phyloP scores from a whole-genome alignment of 2,888 invertebrate species.

The Andricus curvator region DNA sequence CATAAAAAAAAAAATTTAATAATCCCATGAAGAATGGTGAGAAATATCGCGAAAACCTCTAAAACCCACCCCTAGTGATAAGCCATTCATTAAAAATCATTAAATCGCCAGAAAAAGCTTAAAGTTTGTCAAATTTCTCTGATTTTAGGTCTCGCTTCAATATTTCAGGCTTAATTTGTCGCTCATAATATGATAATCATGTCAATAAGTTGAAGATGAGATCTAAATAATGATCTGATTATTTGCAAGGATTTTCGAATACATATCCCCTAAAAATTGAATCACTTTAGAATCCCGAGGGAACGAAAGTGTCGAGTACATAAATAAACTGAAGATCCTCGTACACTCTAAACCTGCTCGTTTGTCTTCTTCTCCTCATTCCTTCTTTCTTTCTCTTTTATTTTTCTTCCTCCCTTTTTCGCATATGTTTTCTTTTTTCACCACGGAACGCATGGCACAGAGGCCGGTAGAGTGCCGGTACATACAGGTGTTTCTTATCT shows the following conservation, averaged over 20 bases:
- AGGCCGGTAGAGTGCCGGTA: slow-evolving; percentile 49
- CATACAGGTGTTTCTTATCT: slow-evolving; percentile 63
- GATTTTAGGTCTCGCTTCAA: not conserved
- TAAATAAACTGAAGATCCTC: slow-evolving; percentile 7
- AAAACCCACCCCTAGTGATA: no score
- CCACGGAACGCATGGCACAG: slow-evolving; percentile 51
- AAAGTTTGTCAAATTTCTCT: no score
- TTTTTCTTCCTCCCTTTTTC: slow-evolving; percentile 44
- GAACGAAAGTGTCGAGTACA: slow-evolving; percentile 1
- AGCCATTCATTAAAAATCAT: no score
- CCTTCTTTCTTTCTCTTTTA: slow-evolving; percentile 47
- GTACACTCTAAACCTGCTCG: slow-evolving; percentile 40
- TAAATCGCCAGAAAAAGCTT: no score
- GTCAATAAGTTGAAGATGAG: not conserved
- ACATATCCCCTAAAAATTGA: not conserved
- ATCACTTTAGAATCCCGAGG: slow-evolving; percentile 1
- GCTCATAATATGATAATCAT: not conserved
- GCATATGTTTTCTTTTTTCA: slow-evolving; percentile 42
- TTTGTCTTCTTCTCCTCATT: slow-evolving; percentile 54
- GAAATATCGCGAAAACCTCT: no score
- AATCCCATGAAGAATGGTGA: no score
- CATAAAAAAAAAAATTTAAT: no score
- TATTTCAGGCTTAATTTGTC: not conserved
- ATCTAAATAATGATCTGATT: not conserved
- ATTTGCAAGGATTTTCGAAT: not conserved